Base-by-base conservation (phyloP, 2,113 vertebrate genomes). In the Salvelinus sp. region DNA sequence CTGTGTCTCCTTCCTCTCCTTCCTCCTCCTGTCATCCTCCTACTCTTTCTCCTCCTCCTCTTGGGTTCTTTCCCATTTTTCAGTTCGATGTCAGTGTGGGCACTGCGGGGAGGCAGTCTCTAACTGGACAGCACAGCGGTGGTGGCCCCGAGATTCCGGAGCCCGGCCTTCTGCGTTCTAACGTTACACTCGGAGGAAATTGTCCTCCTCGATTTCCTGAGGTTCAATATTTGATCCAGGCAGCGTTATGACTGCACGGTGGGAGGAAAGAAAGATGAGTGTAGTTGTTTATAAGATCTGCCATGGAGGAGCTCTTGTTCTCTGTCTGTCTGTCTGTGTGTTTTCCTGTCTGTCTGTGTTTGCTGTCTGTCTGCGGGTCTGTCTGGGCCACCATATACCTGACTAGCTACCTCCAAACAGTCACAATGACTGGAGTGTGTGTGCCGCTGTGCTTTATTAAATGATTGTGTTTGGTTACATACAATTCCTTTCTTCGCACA, bases 161-260 rank as follows among this genome's bases (percentile, higher is more conserved):
- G 93, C 92, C 93, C 77, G 86, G 82, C 3, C 82, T 89, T 81
- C 87, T 91, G 89, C 91, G 86, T 93, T 96, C 96, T 97, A 94
- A 92, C 78, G 92, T 97, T 98, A 96, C 95, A 89, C 84, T 82
- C 30, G 63, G 90, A 95, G 95, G 95, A 97, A 95, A 93, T 94
- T 95, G 94, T 95, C 94, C 86, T 93, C 85, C 89, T 88, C 91
- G 83, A 92, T 95, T 98, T 97, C 95, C 96, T 96, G 95, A 95
- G 92, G 92, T 93, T 91, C 85, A 92, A 91, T 92, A 90, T 89
- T 91, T 88, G 82, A 92, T 91, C 87, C 38, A 57, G 90, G 67
- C 90, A 80, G 87, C 81, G 14, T 67, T 80, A 88, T 83, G 86
- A 76, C 88, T 93, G 4, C 91, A 92, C 94, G 86, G 86, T 91